These are phyloP conservation scores for Salminus brasiliensis DNA, from an alignment of 2,113 vertebrate species.

Conservation along the genomic window DNA sequence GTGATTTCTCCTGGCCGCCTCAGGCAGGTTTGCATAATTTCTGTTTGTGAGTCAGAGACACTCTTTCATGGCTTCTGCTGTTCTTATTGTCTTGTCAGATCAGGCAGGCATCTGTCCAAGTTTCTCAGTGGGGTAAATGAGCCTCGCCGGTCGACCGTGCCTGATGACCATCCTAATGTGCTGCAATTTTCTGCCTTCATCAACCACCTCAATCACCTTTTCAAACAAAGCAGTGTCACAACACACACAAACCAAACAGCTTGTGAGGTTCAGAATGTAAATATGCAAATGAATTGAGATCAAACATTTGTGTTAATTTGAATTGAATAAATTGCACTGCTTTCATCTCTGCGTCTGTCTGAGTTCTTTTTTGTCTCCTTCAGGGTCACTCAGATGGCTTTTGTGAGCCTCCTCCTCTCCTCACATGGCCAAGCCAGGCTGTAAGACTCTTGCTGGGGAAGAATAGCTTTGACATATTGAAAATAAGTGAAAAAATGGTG, in stretches of 20 bases:
- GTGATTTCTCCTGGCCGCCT: not conserved
- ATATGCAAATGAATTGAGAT: no score
- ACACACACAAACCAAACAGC: no score
- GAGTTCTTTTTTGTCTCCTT: no score
- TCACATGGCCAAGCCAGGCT: not conserved
- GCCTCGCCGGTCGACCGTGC: no score
- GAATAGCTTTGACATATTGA: not conserved
- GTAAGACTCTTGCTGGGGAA: no score
- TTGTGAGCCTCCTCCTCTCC: not conserved
- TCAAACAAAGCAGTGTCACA: no score
- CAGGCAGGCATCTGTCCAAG: not conserved
- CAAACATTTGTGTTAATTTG: no score
- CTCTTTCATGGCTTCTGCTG: constrained; percentile 13
- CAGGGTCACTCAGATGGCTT: no score
- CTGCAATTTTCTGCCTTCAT: not conserved
- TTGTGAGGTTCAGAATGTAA: no score
- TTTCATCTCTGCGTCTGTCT: no score
- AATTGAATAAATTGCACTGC: no score
- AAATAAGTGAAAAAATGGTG: not conserved
- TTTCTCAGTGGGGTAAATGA: constrained; percentile 13
- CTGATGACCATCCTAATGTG: not conserved
- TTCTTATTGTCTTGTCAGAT: constrained; percentile 10
- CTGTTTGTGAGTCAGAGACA: constrained; percentile 27
- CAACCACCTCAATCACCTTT: not conserved
- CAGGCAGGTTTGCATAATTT: constrained; percentile 46